Evolutionary conservation across 2,113 vertebrate genomes (phyloP).

Genomic region (Neolamprologus sp.): DNA sequence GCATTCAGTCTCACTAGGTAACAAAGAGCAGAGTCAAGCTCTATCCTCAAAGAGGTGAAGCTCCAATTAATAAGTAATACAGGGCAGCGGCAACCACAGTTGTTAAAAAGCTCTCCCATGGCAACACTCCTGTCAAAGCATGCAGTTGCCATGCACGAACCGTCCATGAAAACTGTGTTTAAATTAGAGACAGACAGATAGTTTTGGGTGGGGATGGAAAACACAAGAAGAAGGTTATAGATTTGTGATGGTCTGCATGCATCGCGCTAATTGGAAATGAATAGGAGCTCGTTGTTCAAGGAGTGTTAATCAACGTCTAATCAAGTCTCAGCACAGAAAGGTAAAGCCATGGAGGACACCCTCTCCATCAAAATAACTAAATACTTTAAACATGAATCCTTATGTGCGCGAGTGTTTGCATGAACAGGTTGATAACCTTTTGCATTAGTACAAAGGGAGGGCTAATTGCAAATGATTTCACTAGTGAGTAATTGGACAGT

Average conservation of each 20-base stretch:
- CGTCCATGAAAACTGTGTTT: neutral
- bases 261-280: constrained; percentile 68
- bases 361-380: constrained; percentile 41
- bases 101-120: constrained; percentile 35
- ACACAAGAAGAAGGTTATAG: neutral
- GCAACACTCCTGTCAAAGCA: constrained; percentile 30
- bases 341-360: constrained; percentile 16
- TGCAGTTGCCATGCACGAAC: constrained; percentile 17
- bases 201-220: neutral
- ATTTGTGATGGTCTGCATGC: constrained; percentile 51
- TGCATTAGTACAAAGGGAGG: constrained; percentile 12
- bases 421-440: constrained; percentile 25
- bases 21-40: neutral
- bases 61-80: constrained; percentile 33
- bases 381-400: constrained; percentile 32
- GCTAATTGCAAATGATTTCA: constrained; percentile 44
- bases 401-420: neutral
- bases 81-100: neutral
- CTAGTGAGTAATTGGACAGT: constrained; percentile 11
- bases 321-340: constrained; percentile 22
- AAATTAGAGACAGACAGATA: neutral
- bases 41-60: constrained; percentile 2
- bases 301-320: constrained; percentile 61
- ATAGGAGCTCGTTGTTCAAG: constrained; percentile 53
- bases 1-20: neutral